Base-by-base conservation (phyloP, 2,113 vertebrate species). In the Mungos mungo region DNA sequence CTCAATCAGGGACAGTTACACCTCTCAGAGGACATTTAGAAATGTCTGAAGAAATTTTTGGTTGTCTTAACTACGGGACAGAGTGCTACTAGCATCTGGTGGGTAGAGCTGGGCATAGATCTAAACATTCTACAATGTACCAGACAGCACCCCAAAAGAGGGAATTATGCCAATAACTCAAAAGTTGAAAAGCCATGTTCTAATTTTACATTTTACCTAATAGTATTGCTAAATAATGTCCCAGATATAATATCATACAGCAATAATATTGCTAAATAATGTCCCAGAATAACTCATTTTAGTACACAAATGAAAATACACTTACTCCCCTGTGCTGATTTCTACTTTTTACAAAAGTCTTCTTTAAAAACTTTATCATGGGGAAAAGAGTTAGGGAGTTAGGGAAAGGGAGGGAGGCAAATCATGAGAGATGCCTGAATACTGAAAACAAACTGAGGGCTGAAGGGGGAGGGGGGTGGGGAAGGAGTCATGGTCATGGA, bases 61-160 rank as follows among this genome's bases (percentile, higher is more conserved):
- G 15, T 57, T 35, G 10, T 71, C n/a, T 7, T 76, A 33, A 83
- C 9, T 31, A 2, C 3, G 1, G 0, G 3, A 10, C 1, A 18
- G 1, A 5, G 15, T 10, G 1, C 25, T 66, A 18, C 12, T 54
- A 16, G 9, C 14, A 47, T 88, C 38, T 27, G 18, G 1, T 35
- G 5, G 27, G 12, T 29, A 65, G 16, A 65, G 31, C 54, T 18
- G 52, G 18, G 13, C 23, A 15, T 47, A 21, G 4, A 19, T 23
- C 21, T 88, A 65, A 74, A 29, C 5, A 80, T n/a, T 21, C 3
- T 66, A n/a, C 35, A 77, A 14, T 31, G 6, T 54, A 68, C 5
- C 50, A 31, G 35, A 69, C 1, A 65, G 11, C 16, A n/a, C 27
- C 21, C 1, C 3, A 60, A 3, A 69, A 63, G 3, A 47, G 29